Evolutionary conservation across 2,888 invertebrate genomes (phyloP), one percentile per base, ranked within the genome.

Genomic region (Geotrupes spiniger): DNA sequence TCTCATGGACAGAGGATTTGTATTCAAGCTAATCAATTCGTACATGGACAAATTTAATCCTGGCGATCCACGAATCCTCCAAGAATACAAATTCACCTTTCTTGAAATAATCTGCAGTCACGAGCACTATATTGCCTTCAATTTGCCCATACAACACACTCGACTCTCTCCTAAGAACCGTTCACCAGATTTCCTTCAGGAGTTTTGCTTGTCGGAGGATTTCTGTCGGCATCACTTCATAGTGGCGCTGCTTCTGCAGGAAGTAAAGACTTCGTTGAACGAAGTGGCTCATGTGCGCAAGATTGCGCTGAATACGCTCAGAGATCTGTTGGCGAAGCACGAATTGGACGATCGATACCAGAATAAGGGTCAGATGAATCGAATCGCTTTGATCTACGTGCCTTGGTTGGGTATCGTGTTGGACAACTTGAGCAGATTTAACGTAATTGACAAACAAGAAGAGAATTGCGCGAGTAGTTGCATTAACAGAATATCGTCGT

Each of bases 91-190:
- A 76, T 92, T 94, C 67, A 86, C 88, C 49, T 94, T 97, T 68
- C 76, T 98, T 39, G 89, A 90, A 72, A 88, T 92, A 36, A 83
- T 98, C 36, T 92, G 92, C 67, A 87, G 87, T 26, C 96, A 98
- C 67, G 97, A 98, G 69, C 96, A 98, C 72, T 97, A 87, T 69
- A 85, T 97, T 41, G 89, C 92, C 0, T 85, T 97, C 63, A 95
- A 94, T 73, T 78, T 97, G 64, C 97, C 97, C 2, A 79, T 93
- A 58, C 83, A 85, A 67, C 81, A 82, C 38, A 81, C 77, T 46
- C 80, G 78, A 69, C 68, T 81, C 65, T 81, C 76, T 70, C 77
- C 82, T 57, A 78, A 78, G 64, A 74, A 72, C 56, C 70, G 74
- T 2, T 72, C 75, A 10, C 74, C 76, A 0, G 78, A 78, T 57